Evolutionary conservation across 1,140 invertebrate genomes (phyloP).

Genomic region (Proctacanthus coquilletti): DNA sequence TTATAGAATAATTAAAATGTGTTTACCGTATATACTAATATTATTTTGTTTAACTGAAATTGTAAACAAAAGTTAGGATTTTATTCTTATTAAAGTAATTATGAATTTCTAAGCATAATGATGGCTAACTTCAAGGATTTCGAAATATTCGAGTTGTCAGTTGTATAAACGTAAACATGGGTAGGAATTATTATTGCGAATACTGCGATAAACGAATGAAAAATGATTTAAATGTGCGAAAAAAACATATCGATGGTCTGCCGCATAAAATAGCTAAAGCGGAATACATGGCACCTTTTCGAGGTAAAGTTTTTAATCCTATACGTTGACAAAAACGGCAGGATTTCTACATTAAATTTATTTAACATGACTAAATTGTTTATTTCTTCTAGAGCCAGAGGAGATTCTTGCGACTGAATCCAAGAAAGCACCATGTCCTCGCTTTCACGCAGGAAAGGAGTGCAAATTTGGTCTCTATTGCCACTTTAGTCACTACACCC

Average conservation of each 20-base stretch:
- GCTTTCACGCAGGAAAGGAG: too few relatives aligned
- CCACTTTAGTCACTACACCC: too few relatives aligned
- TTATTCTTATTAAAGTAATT: too few relatives aligned
- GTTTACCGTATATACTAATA: too few relatives aligned
- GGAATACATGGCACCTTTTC: slow-evolving; percentile 29
- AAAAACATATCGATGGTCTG: slow-evolving; percentile 31
- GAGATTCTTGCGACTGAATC: slow-evolving; percentile 1
- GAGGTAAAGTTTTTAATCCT: slow-evolving; percentile 27
- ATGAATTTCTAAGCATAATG: too few relatives aligned
- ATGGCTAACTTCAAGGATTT: too few relatives aligned
- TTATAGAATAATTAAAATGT: too few relatives aligned
- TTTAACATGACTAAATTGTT: slow-evolving; percentile 3
- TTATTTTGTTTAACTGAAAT: too few relatives aligned
- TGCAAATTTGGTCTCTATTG: too few relatives aligned
- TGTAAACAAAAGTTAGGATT: too few relatives aligned
- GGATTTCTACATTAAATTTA: slow-evolving; percentile 3
- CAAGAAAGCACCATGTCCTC: too few relatives aligned
- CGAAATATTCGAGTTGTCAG: too few relatives aligned
- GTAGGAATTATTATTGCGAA: slow-evolving; percentile 32
- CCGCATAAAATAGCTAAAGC: slow-evolving; percentile 27
- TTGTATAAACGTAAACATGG: slow-evolving; percentile 26
- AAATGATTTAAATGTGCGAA: slow-evolving; percentile 27
- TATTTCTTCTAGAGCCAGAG: not conserved
- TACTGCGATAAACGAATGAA: slow-evolving; percentile 34
- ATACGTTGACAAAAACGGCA: slow-evolving; percentile 3